Evolutionary conservation across 1,140 invertebrate genomes (phyloP), one percentile per base, ranked within the genome.

Genomic region (Rhagoletis pomonella): DNA sequence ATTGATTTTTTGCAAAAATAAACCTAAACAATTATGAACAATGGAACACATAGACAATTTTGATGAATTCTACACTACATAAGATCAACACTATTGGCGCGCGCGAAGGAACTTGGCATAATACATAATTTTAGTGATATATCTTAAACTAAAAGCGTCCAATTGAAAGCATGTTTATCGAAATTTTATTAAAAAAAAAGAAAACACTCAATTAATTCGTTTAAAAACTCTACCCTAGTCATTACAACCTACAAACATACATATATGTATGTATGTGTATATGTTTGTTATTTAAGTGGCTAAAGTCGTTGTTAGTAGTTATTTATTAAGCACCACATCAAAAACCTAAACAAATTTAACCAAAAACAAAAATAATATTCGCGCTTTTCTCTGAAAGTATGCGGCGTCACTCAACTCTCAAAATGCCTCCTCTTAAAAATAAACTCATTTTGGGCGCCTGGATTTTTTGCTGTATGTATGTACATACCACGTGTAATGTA

Each of bases 201-300:
- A 47, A 81, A 81, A 81, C 3, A 50, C 4, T 62, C 17, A 62
- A 81, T 55, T 50, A 55, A 81, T 81, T 81, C 73, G 17, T 4
- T 81, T 81, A 10, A 55, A 81, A 29, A 81, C 47, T 81, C 47
- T 81, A 81, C 73, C 73, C 47, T 81, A 81, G 73, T 55, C 73
- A 81, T 81, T 81, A 58, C 47, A 81, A 81, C 9, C 47, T 55
- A 55, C 44, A 81, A 81, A 55, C 50, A 81, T 81, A 19, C 67
- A 47, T 73, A n/a, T n/a, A n/a, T n/a, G n/a, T n/a, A 73, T 73
- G 67, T 73, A 73, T 73, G 42, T 73, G 42, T 55, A 81, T 81
- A 81, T 81, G 73, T 81, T 81, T 81, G 73, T 81, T 81, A 81
- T 81, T 81, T 81, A 81, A 81, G 73, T 81, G 73, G 73, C 73